phyloP scores from a whole-genome alignment of 2,888 invertebrate genomes.

The Tinea pellionella region DNA sequence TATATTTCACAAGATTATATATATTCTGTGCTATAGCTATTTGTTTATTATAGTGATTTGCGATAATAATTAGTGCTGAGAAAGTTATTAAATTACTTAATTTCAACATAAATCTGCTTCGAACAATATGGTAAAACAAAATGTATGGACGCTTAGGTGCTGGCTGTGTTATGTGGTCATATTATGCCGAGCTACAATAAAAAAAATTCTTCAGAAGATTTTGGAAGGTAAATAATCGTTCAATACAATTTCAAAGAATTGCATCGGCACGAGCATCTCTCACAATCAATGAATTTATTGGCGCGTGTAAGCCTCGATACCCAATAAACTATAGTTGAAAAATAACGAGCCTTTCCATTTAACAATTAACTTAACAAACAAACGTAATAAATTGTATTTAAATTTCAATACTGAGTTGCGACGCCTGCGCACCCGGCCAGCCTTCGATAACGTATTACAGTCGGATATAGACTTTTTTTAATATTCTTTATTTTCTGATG shows the following conservation, averaged over 20 bases:
- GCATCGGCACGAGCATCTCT: slow-evolving; percentile 39
- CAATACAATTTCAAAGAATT: slow-evolving; percentile 12
- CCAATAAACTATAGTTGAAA: slow-evolving; percentile 54
- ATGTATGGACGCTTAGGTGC: too few species aligned
- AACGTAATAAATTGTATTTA: slow-evolving; percentile 67
- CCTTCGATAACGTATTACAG: slow-evolving; percentile 6
- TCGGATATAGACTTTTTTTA: neutral
- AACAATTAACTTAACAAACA: slow-evolving; percentile 71
- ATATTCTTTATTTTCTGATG: too few species aligned
- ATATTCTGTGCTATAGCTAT: too few species aligned
- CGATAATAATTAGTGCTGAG: too few species aligned
- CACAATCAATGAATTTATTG: slow-evolving; percentile 58
- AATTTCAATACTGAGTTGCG: slow-evolving; percentile 27
- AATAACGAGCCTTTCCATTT: slow-evolving; percentile 63
- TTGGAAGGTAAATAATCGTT: slow-evolving; percentile 18
- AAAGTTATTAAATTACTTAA: too few species aligned
- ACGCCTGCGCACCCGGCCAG: neutral
- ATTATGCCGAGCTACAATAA: too few species aligned
- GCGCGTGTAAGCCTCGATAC: slow-evolving; percentile 35
- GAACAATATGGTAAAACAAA: too few species aligned
- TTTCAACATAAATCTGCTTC: too few species aligned
- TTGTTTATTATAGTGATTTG: too few species aligned
- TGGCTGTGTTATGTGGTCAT: too few species aligned
- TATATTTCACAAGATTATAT: too few species aligned
- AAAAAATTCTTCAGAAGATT: too few species aligned